phyloP scores from a whole-genome alignment of 2,888 invertebrate genomes.

The Hermaeophaga mercurialis region DNA sequence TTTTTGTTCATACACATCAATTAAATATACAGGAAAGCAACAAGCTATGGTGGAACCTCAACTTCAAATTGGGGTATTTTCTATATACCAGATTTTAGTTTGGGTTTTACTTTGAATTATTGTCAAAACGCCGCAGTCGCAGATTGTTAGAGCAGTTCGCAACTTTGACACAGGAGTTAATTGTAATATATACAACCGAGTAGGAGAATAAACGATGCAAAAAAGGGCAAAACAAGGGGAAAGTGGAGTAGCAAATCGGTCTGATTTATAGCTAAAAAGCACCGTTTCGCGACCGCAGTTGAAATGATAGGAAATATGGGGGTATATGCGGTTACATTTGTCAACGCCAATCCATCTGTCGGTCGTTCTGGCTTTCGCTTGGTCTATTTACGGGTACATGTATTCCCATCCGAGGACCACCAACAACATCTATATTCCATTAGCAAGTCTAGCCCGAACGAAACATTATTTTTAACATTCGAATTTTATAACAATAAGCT shows the following conservation, averaged over 20 bases:
- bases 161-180: constrained; percentile 19
- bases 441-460: too few relatives aligned
- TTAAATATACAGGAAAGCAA: too few relatives aligned
- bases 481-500: too few relatives aligned
- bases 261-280: constrained; percentile 41
- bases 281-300: constrained; percentile 38
- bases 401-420: neutral
- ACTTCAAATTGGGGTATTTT: too few relatives aligned
- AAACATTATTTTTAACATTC: too few relatives aligned
- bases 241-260: constrained; percentile 34
- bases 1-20: too few relatives aligned
- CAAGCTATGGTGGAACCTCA: too few relatives aligned
- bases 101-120: too few relatives aligned
- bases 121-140: constrained; percentile 5
- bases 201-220: constrained; percentile 1
- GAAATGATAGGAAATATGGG: constrained; percentile 42
- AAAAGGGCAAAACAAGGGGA: constrained; percentile 27
- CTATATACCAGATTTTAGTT: too few relatives aligned
- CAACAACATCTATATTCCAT: neutral
- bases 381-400: constrained; percentile 35
- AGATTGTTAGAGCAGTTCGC: constrained; percentile 16
- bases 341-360: constrained; percentile 40
- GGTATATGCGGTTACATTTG: constrained; percentile 41
- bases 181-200: constrained; percentile 13
- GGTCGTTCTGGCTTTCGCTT: constrained; percentile 1